Evolutionary conservation across 2,797 vertebrate genomes (phyloP).

Genomic region (Poecilia wingei): DNA sequence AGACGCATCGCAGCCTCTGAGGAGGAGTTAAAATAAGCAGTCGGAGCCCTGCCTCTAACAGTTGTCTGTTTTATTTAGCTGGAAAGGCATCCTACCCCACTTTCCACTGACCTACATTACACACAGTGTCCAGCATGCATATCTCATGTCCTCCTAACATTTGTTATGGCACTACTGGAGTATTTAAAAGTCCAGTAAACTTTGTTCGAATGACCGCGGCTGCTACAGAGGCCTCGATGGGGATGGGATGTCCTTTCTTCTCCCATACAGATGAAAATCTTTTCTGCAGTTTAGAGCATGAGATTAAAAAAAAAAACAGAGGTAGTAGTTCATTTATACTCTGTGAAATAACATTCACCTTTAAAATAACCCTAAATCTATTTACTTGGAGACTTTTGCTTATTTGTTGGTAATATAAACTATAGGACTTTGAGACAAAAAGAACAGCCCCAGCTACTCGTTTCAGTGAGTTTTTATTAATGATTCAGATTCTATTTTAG

Average conservation of each 20-base stretch:
- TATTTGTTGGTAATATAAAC: neutral
- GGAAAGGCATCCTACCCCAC: slow-evolving; percentile 60
- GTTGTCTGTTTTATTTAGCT: slow-evolving; percentile 81
- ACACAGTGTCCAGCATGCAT: slow-evolving; percentile 53
- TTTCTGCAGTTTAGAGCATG: neutral
- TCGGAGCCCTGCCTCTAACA: slow-evolving; percentile 65
- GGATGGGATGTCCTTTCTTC: slow-evolving; percentile 2
- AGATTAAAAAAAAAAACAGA: slow-evolving; percentile 6
- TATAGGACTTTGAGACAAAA: neutral
- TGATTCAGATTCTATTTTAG: neutral
- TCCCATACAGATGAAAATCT: slow-evolving; percentile 8
- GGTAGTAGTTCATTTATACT: neutral
- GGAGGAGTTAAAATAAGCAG: slow-evolving; percentile 71
- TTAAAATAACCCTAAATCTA: neutral
- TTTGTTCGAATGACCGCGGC: slow-evolving; percentile 41
- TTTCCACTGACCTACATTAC: slow-evolving; percentile 69
- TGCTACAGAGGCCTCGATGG: slow-evolving; percentile 31
- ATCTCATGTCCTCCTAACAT: slow-evolving; percentile 59
- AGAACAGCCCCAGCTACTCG: neutral
- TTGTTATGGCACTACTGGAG: slow-evolving; percentile 51
- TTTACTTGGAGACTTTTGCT: neutral
- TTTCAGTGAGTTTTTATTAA: neutral
- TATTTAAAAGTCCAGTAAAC: slow-evolving; percentile 64
- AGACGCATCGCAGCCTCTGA: slow-evolving; percentile 50
- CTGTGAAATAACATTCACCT: neutral